Base-by-base conservation (phyloP, 2,888 invertebrate genomes). In the Drosophila planitibia region DNA sequence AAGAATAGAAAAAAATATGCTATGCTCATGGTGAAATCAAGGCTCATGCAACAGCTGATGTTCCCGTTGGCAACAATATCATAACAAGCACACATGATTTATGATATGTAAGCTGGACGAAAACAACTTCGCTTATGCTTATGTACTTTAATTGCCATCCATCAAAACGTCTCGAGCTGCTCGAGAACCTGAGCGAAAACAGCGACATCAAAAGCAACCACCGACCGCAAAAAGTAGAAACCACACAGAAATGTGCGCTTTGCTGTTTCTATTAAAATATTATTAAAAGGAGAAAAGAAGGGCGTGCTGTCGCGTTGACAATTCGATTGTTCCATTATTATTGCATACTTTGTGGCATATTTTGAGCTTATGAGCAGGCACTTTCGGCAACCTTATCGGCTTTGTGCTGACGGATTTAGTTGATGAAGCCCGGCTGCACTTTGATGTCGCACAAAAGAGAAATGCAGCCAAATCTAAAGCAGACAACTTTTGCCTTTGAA, bases 221-320 rank as follows among this genome's bases (percentile, higher is more conserved):
- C 73, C 70, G 51, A 49, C 35, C 59, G 14, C 57, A 74, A 76
- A 76, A 71, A 74, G 62, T 54, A 66, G 67, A 64, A 44, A 39
- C 41, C n/a, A 41, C n/a, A 41, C n/a, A 64, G 71, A 67, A 70
- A 49, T 35, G 57, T 64, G 66, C 61, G 68, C 49, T 49, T 63
- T 68, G 62, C 75, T 81, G 81, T 73, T 84, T 82, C 69, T 83
- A 81, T 84, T 81, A 82, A 83, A 83, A 83, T 83, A 83, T 82
- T 82, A 83, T 82, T 83, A 82, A 81, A 70, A 71, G 73, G 65
- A 52, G 32, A 65, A 68, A 51, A 35, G 64, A 25, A 55, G 54
- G 59, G 47, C 30, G 57, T 25, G 61, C 37, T 49, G 70, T 41
- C 25, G 63, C 59, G 66, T 78, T 75, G 77, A 69, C 77, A 83